Conservation (phyloP, 2,888 invertebrate genomes). For the Tineola bisselliella region DNA sequence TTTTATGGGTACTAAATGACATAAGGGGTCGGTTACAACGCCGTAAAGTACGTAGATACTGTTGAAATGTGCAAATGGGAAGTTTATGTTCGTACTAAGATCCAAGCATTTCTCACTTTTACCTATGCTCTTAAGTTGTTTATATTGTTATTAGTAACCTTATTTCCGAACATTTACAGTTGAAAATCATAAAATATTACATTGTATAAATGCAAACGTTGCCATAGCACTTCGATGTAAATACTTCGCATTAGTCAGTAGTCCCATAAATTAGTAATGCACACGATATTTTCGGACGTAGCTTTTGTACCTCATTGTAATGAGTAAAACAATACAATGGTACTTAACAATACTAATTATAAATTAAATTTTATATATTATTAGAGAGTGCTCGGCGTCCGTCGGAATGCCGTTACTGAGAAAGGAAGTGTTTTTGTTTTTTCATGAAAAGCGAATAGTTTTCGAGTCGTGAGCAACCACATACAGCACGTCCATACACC, state of each 20-base stretch:
- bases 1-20: constrained; percentile 40
- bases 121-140: not conserved
- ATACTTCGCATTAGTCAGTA: not conserved
- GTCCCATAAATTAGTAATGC: not conserved
- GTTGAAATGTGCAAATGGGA: constrained; percentile 13
- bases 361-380: no score
- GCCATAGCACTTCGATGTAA: not conserved
- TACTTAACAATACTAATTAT: no score
- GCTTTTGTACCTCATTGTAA: not conserved
- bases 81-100: constrained; percentile 14
- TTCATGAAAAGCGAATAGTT: no score
- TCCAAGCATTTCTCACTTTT: constrained; percentile 4
- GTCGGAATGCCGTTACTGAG: no score
- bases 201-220: not conserved
- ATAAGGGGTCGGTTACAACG: constrained; percentile 25
- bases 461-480: no score
- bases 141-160: not conserved
- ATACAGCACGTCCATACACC: no score
- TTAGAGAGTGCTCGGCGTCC: no score
- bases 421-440: no score
- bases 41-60: constrained; percentile 28
- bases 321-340: not conserved
- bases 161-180: not conserved
- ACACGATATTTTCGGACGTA: not conserved
- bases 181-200: not conserved